Evolutionary conservation across 2,797 vertebrate species (phyloP).

Genomic region (Pristis pectinata): DNA sequence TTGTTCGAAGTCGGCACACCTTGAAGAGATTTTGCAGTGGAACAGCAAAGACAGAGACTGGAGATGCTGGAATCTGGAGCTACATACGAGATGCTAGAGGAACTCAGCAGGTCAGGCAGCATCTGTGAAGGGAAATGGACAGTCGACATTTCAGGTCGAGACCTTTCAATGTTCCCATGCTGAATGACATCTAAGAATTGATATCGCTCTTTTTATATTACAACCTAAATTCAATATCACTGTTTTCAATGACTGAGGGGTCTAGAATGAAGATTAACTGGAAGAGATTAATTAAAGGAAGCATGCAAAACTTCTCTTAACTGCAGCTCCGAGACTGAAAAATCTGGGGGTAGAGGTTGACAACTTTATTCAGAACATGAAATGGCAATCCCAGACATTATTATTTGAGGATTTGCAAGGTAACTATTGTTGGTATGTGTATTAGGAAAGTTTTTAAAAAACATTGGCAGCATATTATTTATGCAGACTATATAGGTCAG

Average conservation of each 20-base stretch:
- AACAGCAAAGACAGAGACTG: too few species aligned
- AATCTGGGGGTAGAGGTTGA: neutral
- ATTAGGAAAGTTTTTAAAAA: neutral
- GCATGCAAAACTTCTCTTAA: neutral
- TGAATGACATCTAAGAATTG: neutral
- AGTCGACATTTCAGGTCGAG: neutral
- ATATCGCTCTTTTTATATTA: neutral
- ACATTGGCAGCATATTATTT: neutral
- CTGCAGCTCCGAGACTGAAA: neutral
- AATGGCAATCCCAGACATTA: neutral
- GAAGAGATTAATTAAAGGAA: neutral
- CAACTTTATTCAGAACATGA: neutral
- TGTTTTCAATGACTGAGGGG: neutral
- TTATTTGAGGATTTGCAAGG: neutral
- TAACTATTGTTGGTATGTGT: conserved; percentile 5
- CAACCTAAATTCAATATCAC: neutral
- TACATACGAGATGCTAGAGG: too few species aligned
- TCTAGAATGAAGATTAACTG: neutral
- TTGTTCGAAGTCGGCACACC: too few species aligned
- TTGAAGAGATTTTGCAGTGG: too few species aligned
- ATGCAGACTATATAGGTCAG: neutral
- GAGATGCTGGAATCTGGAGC: too few species aligned
- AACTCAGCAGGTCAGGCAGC: too few species aligned
- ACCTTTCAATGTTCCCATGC: too few species aligned
- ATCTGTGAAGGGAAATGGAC: too few species aligned